Base-by-base conservation (phyloP, 1,140 invertebrate genomes). In the Anoplophora glabripennis region DNA sequence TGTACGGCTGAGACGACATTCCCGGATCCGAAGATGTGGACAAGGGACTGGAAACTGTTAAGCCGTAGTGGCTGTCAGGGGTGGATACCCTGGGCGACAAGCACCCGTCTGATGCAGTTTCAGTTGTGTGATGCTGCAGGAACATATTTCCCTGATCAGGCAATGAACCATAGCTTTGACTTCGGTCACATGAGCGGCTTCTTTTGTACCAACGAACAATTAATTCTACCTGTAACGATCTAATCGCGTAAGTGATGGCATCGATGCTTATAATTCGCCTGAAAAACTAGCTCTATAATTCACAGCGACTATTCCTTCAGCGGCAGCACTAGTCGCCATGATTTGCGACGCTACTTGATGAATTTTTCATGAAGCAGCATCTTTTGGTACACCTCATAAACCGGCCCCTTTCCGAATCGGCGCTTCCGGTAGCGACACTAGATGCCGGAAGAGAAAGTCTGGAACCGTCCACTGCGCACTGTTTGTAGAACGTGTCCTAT, bases 1-100 rank as follows among this genome's bases (percentile, higher is more conserved):
- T 69, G 67, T 72, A 73, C 7, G 67, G 69, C 41, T 75, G 71
- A 8, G 71, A 73, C 3, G 71, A 73, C 67, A 72, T 73, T 10
- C 73, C 72, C 11, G 70, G 66, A 51, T 72, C 70, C 3, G 71
- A 71, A 5, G 59, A 60, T 44, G 46, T 66, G 1, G 66, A 70
- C 38, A 63, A 34, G 5, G 72, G 72, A 53, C 71, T 72, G 15
- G 64, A 60, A 7, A 65, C 53, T 8, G 64, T 71, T 48, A 71
- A 55, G 28, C 65, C 61, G 66, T 69, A 70, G 42, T 64, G 53
- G 37, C 69, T 70, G 45, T 71, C 71, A 12, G 71, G 70, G 21
- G 67, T 69, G n/a, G 68, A 72, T 0, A 70, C 63, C 37, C 72
- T 60, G 4, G 71, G 71, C 11, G 73, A 75, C 11, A 59, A 53